Evolutionary conservation across 2,113 vertebrate species (phyloP).

Genomic region (Notarius lentiginosus): DNA sequence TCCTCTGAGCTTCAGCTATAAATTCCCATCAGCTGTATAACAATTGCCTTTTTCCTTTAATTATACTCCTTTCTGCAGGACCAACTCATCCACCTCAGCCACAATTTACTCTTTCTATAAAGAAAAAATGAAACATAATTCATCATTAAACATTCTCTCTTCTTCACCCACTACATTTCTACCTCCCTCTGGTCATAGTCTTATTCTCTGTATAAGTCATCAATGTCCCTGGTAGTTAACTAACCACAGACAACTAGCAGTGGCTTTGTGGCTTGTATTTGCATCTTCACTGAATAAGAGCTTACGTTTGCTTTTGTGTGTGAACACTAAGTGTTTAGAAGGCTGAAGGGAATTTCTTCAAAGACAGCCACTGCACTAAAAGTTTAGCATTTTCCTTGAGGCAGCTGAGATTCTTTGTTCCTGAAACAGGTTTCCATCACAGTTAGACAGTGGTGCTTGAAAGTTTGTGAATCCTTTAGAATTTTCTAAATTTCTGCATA

Average conservation of each 20-base stretch:
- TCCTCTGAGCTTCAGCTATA: conserved; percentile 55
- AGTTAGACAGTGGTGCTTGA: not conserved
- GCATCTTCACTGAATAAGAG: conserved; percentile 23
- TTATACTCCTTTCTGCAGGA: conserved; percentile 73
- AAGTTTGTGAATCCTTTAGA: too few relatives aligned
- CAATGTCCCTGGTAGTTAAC: conserved; percentile 28
- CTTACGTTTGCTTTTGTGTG: conserved; percentile 33
- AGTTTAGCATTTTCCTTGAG: not conserved
- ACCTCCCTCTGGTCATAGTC: conserved; percentile 9
- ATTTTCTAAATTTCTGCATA: too few relatives aligned
- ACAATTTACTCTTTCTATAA: conserved; percentile 66
- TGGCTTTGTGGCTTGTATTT: conserved; percentile 34
- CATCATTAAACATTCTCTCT: not conserved
- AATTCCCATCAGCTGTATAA: conserved; percentile 73
- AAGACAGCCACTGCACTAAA: conserved; percentile 2
- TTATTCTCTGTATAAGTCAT: conserved; percentile 14
- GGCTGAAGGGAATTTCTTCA: conserved; percentile 26
- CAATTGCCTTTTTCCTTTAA: conserved; percentile 74
- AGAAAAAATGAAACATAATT: conserved; percentile 3
- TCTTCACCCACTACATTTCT: conserved; percentile 31
- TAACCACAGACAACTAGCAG: conserved; percentile 30
- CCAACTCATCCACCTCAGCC: conserved; percentile 74
- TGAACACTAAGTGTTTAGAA: conserved; percentile 21
- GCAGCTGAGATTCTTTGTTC: not conserved
- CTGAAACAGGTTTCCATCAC: not conserved